Conservation (phyloP, 1,140 invertebrate genomes). For the Coelopa frigida region DNA sequence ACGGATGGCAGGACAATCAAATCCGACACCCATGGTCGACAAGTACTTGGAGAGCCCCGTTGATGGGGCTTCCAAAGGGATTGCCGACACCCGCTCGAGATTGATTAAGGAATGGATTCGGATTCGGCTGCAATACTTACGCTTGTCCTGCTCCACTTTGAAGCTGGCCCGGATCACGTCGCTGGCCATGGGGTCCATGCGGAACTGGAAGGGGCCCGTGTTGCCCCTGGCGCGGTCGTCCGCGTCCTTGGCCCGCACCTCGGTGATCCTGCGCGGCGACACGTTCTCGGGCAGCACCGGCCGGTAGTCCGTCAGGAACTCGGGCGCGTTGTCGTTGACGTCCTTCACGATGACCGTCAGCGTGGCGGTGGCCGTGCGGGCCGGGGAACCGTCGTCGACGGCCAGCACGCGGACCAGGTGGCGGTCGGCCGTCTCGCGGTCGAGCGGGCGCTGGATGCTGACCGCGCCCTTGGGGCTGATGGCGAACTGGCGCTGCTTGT, state of each 20-base stretch:
- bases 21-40: no score
- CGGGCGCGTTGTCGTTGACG: constrained; percentile 60
- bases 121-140: constrained; percentile 42
- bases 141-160: constrained; percentile 54
- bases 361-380: constrained; percentile 60
- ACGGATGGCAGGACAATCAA: no score
- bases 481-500: constrained; percentile 53
- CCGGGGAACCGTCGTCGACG: constrained; percentile 56
- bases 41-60: no score
- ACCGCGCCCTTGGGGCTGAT: constrained; percentile 56
- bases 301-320: constrained; percentile 52
- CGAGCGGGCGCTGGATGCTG: constrained; percentile 51
- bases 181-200: constrained; percentile 53
- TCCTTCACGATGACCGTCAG: constrained; percentile 58
- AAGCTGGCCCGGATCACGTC: constrained; percentile 55
- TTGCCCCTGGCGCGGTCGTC: constrained; percentile 57
- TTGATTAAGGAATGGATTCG: no score
- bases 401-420: constrained; percentile 57
- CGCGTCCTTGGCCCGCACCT: constrained; percentile 59
- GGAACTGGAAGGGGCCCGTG: constrained; percentile 58
- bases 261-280: constrained; percentile 52
- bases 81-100: no score
- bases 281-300: constrained; percentile 57
- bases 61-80: no score
- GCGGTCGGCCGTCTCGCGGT: constrained; percentile 51